Evolutionary conservation across 2,113 vertebrate species (phyloP), one percentile per base, ranked within the genome.

Genomic region (Lipophrys pholis): DNA sequence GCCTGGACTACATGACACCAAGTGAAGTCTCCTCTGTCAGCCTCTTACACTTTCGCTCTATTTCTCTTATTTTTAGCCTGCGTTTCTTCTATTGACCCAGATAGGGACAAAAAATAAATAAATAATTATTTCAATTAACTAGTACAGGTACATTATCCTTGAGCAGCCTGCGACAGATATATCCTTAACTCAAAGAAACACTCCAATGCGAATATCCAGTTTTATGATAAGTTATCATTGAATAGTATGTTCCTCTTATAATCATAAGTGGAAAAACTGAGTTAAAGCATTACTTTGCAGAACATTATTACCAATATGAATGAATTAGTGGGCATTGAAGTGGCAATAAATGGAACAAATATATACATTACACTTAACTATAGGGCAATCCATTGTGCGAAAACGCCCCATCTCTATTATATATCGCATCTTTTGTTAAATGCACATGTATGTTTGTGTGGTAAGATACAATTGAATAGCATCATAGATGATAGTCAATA

Each of bases 51-150:
- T 35, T 45, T 43, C 8, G 12, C 41, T 67, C 21, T 46, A 38
- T 49, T 89, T 67, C 21, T 46, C 41, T 49, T 89, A 82, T 81
- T 78, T 87, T 84, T 80, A 88, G 76, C 55, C 30, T 66, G 43
- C 9, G 38, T 80, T 59, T 70, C 74, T 45, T 49, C 38, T 56
- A 38, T 42, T 89, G 87, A 84, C 87, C 83, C 71, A 88, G 36
- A 82, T 83, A 75, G 21, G 46, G 59, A 42, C 53, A 65, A 74
- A 78, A 76, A 79, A 74, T 58, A 21, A 66, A 56, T 53, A n/a
- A n/a, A n/a, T 12, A 76, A 83, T 66, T 68, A 70, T 59, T 60
- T 64, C 48, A 68, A 53, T 76, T 69, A 80, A 73, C 62, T 36
- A 77, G 12, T 0, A 30, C 21, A 35, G 12, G 12, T 54, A 51